Conservation (phyloP, 2,888 invertebrate genomes). For the Danaus chrysippus region DNA sequence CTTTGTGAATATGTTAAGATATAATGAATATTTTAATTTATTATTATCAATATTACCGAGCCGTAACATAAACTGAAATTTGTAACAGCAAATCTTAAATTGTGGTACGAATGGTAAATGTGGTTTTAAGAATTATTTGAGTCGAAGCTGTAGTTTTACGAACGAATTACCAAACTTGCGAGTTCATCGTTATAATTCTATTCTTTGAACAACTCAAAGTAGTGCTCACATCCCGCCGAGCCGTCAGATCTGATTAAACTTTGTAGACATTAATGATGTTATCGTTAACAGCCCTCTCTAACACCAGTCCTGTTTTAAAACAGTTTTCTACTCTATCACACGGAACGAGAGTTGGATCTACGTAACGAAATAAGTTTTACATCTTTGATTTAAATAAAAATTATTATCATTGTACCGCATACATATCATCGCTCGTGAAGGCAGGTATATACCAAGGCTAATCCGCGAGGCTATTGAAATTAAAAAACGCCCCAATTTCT, state of each 20-base stretch:
- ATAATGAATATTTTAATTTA: conserved; percentile 19
- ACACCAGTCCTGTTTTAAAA: background rate
- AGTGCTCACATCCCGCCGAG: background rate
- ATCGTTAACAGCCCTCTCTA: conserved; percentile 9
- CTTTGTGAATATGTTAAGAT: conserved; percentile 30
- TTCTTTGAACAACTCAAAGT: background rate
- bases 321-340: background rate
- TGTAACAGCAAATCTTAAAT: background rate
- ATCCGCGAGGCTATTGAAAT: too few relatives aligned
- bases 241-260: conserved; percentile 6
- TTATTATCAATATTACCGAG: too few relatives aligned
- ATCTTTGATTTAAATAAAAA: too few relatives aligned
- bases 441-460: too few relatives aligned
- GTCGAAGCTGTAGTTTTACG: background rate
- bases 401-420: too few relatives aligned
- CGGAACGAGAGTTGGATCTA: background rate
- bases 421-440: too few relatives aligned
- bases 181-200: background rate
- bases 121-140: too few relatives aligned
- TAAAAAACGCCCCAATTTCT: too few relatives aligned
- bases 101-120: too few relatives aligned
- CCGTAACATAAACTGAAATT: too few relatives aligned
- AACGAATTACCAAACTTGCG: background rate
- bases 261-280: conserved; percentile 12
- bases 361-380: too few relatives aligned